phyloP scores from a whole-genome alignment of 2,113 vertebrate genomes.

The Cepphus grylle region DNA sequence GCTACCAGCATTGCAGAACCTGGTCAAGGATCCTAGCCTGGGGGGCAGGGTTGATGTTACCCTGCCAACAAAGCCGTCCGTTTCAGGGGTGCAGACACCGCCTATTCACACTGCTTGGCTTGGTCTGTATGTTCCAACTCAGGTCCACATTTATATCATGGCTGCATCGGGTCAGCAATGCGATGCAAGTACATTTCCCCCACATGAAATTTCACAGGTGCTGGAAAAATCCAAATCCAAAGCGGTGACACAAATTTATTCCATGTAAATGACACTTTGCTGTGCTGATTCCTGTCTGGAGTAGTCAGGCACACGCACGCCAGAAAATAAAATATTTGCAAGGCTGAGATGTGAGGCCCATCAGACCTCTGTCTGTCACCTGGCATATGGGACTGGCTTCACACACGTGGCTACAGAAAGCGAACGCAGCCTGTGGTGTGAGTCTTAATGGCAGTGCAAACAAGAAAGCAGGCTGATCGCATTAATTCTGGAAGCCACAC shows the following conservation, averaged over 20 bases:
- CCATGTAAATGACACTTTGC: not conserved
- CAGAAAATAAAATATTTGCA: not conserved
- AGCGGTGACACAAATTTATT: not conserved
- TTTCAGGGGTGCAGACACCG: not conserved
- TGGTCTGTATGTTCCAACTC: not conserved
- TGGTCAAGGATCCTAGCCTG: not conserved
- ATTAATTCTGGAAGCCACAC: not conserved
- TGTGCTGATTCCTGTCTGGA: not conserved
- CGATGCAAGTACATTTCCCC: not conserved
- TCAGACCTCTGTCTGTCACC: slow-evolving; percentile 39
- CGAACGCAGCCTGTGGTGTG: not conserved
- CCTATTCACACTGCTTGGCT: not conserved
- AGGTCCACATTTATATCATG: not conserved
- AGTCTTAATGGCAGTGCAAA: not conserved
- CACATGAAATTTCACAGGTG: not conserved
- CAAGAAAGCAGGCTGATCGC: not conserved
- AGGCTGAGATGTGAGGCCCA: not conserved
- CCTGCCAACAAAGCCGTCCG: not conserved
- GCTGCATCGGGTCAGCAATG: not conserved
- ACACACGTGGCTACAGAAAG: not conserved
- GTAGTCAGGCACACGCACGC: not conserved
- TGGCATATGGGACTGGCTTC: slow-evolving; percentile 33
- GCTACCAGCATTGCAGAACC: not conserved
- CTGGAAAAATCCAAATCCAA: not conserved
- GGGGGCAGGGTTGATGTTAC: not conserved